A percentile compares a stretch with the other conserved stretches of the same genome.
Conservation (phyloP, 2,113 vertebrate species). For the Alaudala cheleensis region DNA sequence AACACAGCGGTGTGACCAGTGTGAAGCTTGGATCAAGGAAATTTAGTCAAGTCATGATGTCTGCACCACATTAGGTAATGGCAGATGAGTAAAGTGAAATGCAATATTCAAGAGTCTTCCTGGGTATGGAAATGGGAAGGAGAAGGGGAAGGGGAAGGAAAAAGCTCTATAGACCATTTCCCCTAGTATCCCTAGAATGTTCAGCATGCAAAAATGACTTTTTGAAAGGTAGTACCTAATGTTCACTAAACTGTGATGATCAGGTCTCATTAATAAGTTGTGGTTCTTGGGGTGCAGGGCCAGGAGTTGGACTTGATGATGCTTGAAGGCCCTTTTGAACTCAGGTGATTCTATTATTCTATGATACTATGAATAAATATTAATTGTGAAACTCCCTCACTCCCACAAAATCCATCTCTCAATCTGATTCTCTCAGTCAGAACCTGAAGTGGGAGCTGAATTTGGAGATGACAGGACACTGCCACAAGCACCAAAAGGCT, state of each 20-base stretch:
- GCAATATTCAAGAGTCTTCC: neutral
- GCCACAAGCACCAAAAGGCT: neutral
- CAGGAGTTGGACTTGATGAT: neutral
- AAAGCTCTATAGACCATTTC: neutral
- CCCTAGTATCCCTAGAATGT: neutral
- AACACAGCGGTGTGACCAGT: neutral
- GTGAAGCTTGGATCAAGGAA: neutral
- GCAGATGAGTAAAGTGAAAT: neutral
- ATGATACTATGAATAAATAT: neutral
- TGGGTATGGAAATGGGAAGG: neutral
- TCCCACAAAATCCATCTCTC: neutral
- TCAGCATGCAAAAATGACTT: neutral
- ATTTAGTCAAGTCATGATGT: neutral
- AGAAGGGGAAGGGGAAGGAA: fast-evolving
- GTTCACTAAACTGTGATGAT: neutral
- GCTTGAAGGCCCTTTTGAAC: neutral
- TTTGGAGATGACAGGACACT: neutral
- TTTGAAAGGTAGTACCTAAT: neutral
- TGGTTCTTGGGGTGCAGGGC: neutral
- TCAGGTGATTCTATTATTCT: neutral
- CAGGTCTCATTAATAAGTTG: constrained; percentile 8
- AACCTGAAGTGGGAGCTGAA: neutral
- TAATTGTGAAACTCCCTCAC: neutral
- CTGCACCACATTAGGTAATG: neutral
- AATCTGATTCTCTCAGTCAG: neutral